A percentile compares a stretch with the other conserved stretches of the same genome.
Conservation (phyloP, 2,888 invertebrate genomes). For the Parnassius orleans region DNA sequence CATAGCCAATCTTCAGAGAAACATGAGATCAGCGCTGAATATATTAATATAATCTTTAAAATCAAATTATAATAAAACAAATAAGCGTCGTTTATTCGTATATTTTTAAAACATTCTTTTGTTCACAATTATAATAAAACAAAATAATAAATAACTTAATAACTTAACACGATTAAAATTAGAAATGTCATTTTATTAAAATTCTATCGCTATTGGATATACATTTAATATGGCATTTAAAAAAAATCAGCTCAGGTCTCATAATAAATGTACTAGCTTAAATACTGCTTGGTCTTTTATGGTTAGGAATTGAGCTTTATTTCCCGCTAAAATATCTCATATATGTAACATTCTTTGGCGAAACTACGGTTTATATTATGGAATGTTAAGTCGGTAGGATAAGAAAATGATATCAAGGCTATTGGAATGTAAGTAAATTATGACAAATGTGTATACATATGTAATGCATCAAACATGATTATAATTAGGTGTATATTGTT, state of each 20-base stretch:
- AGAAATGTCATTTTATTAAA: conserved; percentile 23
- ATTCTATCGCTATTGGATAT: conserved; percentile 26
- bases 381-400: conserved; percentile 15
- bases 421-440: conserved; percentile 21
- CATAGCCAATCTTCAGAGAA: too few species aligned
- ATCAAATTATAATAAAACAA: too few species aligned
- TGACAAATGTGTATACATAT: neutral
- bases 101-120: conserved; percentile 27
- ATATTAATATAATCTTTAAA: too few species aligned
- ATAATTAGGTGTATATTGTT: conserved; percentile 15
- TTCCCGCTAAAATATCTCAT: neutral
- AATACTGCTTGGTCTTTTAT: conserved; percentile 32
- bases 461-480: conserved; percentile 10
- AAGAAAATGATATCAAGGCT: conserved; percentile 7
- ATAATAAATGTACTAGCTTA: conserved; percentile 18
- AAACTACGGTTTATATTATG: conserved; percentile 6
- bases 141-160: conserved; percentile 35
- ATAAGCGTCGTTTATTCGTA: neutral
- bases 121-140: conserved; percentile 19
- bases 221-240: conserved; percentile 37
- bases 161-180: conserved; percentile 23
- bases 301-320: conserved; percentile 23
- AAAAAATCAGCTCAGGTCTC: conserved; percentile 13
- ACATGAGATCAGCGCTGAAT: too few species aligned
- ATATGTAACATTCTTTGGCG: conserved; percentile 23